phyloP scores from a whole-genome alignment of 2,113 vertebrate genomes.

The Kryptolebias marmoratus region DNA sequence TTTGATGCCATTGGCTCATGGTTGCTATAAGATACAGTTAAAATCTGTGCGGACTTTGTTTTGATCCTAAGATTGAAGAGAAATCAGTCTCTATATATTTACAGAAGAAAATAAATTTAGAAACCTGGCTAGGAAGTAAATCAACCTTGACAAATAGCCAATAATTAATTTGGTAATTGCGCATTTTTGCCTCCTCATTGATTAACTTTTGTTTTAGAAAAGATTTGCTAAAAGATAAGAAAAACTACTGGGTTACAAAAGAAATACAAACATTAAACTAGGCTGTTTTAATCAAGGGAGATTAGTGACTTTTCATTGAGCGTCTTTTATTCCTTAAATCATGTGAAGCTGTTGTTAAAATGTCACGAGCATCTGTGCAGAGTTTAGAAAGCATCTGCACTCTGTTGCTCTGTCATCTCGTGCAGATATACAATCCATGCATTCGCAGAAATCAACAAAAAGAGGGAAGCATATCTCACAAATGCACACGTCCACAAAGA shows the following conservation, averaged over 20 bases:
- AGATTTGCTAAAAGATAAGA: not conserved
- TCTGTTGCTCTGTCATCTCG: slow-evolving; percentile 34
- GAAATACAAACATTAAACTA: not conserved
- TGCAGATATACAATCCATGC: slow-evolving; percentile 27
- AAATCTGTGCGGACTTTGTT: slow-evolving; percentile 13
- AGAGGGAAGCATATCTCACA: slow-evolving; percentile 6
- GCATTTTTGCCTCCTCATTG: not conserved
- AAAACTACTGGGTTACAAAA: not conserved
- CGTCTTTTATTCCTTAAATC: slow-evolving; percentile 26
- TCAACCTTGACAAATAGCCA: not conserved
- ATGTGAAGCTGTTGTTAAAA: slow-evolving; percentile 59
- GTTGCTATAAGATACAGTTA: slow-evolving; percentile 87
- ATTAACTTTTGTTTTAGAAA: not conserved
- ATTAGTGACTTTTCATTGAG: not conserved
- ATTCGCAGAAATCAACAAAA: slow-evolving; percentile 28
- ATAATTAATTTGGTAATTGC: too few species aligned
- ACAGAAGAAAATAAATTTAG: not conserved
- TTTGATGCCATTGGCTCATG: slow-evolving; percentile 83
- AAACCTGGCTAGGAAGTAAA: not conserved
- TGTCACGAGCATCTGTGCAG: slow-evolving; percentile 54
- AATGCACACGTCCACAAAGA: slow-evolving; percentile 11
- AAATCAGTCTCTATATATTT: not conserved
- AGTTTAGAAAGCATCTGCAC: slow-evolving; percentile 50
- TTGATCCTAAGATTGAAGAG: slow-evolving; percentile 17
- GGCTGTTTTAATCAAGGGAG: not conserved